Evolutionary conservation across 2,797 vertebrate genomes (phyloP).

Genomic region (Aotus griseimembra): DNA sequence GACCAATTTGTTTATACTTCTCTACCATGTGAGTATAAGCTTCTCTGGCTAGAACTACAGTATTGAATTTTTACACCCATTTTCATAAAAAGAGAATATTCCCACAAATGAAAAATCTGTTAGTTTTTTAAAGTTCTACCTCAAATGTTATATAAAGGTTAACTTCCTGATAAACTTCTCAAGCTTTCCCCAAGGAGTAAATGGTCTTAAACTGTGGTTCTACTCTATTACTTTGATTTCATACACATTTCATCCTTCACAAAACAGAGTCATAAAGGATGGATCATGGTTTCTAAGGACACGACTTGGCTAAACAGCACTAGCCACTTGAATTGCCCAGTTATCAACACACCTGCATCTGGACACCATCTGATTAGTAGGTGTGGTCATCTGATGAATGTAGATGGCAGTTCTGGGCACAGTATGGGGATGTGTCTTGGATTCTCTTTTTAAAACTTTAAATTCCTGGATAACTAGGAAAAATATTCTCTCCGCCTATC

Average conservation of each 20-base stretch:
- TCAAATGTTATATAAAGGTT: background rate
- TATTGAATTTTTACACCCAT: background rate
- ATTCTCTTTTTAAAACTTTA: background rate
- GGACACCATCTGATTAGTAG: background rate
- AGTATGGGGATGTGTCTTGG: rapidly evolving
- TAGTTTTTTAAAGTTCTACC: background rate
- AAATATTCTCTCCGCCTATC: background rate
- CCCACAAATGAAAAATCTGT: background rate
- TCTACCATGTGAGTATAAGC: background rate
- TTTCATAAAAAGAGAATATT: background rate
- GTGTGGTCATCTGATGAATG: background rate
- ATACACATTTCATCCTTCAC: background rate
- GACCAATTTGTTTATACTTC: background rate
- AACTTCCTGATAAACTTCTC: background rate
- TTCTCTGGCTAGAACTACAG: background rate
- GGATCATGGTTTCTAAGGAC: background rate
- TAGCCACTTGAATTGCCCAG: background rate
- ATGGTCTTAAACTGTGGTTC: background rate
- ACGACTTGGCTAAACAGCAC: background rate
- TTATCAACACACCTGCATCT: background rate
- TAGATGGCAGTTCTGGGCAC: rapidly evolving
- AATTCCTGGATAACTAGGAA: background rate
- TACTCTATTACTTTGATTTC: background rate
- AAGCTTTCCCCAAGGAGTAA: background rate
- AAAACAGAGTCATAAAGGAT: background rate